A percentile compares a stretch with the other conserved stretches of the same genome.
Evolutionary conservation across 2,113 vertebrate species (phyloP).

Genomic region (Pelodiscus sinensis): DNA sequence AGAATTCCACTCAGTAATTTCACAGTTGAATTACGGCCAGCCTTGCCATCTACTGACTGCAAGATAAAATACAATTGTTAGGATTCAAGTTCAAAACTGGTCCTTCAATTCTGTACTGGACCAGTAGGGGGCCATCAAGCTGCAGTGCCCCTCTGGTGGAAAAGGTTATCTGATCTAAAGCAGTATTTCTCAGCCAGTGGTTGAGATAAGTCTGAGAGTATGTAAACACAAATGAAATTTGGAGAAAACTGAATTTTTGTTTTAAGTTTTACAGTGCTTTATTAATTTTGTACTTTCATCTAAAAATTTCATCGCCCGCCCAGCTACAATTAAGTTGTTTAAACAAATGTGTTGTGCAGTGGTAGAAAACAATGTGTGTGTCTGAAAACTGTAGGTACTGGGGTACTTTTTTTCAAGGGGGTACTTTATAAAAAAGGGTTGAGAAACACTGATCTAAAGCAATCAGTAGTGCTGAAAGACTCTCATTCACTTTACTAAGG

Average conservation of each 20-base stretch:
- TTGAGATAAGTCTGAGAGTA: too few species aligned
- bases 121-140: neutral
- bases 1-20: neutral
- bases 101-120: neutral
- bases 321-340: too few species aligned
- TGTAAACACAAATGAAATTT: too few species aligned
- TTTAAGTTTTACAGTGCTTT: too few species aligned
- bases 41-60: neutral
- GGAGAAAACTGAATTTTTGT: too few species aligned
- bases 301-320: too few species aligned
- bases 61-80: neutral
- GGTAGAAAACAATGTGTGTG: too few species aligned
- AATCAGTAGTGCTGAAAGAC: neutral
- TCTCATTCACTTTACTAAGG: neutral
- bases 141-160: neutral
- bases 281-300: too few species aligned
- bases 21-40: neutral
- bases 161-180: neutral
- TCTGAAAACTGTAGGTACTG: too few species aligned
- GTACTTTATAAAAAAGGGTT: too few species aligned
- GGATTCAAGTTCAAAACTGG: neutral
- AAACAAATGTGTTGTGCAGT: too few species aligned
- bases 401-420: too few species aligned
- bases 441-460: neutral
- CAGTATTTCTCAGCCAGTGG: neutral